Evolutionary conservation across 2,113 vertebrate genomes (phyloP).

Genomic region (Labeo catla): DNA sequence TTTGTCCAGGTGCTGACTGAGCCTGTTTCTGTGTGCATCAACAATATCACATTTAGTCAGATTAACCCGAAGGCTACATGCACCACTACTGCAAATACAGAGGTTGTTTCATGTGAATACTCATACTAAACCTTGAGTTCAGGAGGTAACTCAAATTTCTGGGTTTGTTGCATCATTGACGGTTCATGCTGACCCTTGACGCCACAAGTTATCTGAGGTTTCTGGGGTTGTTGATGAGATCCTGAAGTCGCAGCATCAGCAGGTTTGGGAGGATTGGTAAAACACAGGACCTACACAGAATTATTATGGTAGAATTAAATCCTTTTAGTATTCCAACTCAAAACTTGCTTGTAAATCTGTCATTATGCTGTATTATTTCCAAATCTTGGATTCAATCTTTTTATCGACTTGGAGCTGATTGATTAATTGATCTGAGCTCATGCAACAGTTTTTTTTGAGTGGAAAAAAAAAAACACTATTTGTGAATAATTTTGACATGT

Average conservation of each 20-base stretch:
- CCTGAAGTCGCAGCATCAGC: background rate
- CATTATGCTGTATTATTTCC: background rate
- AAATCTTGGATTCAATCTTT: too few relatives aligned
- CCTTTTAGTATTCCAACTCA: too few relatives aligned
- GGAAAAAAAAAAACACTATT: too few relatives aligned
- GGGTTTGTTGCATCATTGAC: constrained; percentile 14
- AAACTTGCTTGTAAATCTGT: background rate
- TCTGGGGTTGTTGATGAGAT: background rate
- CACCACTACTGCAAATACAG: background rate
- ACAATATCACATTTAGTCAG: background rate
- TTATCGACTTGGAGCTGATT: too few relatives aligned
- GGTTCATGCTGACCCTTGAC: background rate
- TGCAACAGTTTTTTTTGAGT: too few relatives aligned
- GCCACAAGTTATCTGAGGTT: background rate
- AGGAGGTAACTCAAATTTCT: background rate
- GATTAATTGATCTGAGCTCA: too few relatives aligned
- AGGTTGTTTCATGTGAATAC: background rate
- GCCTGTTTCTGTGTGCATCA: background rate
- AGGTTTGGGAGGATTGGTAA: background rate
- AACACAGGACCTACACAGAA: background rate
- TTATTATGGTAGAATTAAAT: background rate
- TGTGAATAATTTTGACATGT: background rate
- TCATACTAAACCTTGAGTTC: background rate
- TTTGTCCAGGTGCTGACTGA: constrained; percentile 52
- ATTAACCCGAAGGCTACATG: background rate